Evolutionary conservation across 2,797 vertebrate species (phyloP), one percentile per base, ranked within the genome.

Genomic region (Vespertilio murinus): DNA sequence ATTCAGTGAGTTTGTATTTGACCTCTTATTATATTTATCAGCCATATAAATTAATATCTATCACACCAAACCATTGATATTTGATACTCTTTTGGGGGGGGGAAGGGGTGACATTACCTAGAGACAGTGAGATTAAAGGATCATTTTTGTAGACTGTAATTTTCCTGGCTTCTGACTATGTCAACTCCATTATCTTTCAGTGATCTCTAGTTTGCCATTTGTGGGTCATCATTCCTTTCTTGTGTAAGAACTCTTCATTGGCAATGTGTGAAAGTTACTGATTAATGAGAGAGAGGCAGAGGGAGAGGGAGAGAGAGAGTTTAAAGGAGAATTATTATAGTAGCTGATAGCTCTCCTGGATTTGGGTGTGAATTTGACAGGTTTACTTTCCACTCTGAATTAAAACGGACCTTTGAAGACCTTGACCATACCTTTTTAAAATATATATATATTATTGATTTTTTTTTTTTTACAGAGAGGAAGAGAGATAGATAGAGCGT

Each of bases 1-100:
- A 56, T 94, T 92, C 78, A 59, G 49, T 86, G 87, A 89, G 78
- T 90, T 89, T 96, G 67, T 70, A 59, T 91, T 93, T 89, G 47
- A 89, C 35, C 38, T 88, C 65, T 88, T 88, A 13, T 71, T 87
- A 87, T 64, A 87, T 89, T 52, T 80, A 69, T 61, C 47, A 86
- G 47, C 38, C 16, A 77, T 82, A 42, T 77, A 85, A 69, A 49
- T 82, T 79, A 80, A 85, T 70, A 75, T 33, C 74, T 92, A 52
- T 82, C 71, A 77, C 4, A 38, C 11, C 77, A 14, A 89, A 88
- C 88, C 85, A 23, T 80, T 93, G 73, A 52, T 87, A 22, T 69
- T 80, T 91, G 22, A 64, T 95, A 13, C n/a, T 71, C 83, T 91
- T 69, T 12, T 1, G 42, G 42, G 42, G 40, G 17, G 52, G 52